Percentiles rank a stretch among this genome's conserved stretches.
phyloP scores from a whole-genome alignment of 2,113 vertebrate genomes.

The Microcebus lehilahytsara region DNA sequence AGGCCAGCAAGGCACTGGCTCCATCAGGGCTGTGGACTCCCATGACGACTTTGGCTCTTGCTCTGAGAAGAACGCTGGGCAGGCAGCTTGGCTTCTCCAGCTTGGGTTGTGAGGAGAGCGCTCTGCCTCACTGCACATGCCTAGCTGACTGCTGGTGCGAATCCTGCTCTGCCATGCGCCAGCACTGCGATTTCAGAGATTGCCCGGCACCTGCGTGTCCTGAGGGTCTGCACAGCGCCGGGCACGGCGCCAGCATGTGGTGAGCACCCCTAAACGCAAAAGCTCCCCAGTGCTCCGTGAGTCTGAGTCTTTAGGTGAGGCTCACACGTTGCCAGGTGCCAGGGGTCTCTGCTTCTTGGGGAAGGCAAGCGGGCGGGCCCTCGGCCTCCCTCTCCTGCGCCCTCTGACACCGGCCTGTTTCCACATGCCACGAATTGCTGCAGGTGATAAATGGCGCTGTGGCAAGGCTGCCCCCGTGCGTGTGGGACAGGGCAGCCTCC shows the following conservation, averaged over 20 bases:
- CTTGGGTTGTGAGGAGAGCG: background rate
- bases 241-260: fast-evolving
- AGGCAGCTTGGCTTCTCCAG: background rate
- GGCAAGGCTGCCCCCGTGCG: slow-evolving; percentile 69
- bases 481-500: background rate
- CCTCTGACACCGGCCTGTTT: slow-evolving; percentile 63
- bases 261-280: background rate
- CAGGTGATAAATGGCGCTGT: slow-evolving; percentile 75
- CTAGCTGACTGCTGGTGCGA: background rate
- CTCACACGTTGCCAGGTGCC: background rate
- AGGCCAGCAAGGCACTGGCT: background rate
- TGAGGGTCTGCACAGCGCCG: fast-evolving
- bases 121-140: too few species aligned
- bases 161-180: background rate
- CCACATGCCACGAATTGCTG: slow-evolving; percentile 78
- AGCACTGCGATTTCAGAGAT: fast-evolving
- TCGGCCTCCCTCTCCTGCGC: background rate
- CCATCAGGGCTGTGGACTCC: background rate
- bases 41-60: background rate
- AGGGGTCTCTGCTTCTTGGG: background rate
- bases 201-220: background rate
- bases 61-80: background rate
- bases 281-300: fast-evolving
- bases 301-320: background rate
- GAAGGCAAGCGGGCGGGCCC: background rate